Conservation (phyloP, 2,888 invertebrate genomes). For the Diplolepis rosae region DNA sequence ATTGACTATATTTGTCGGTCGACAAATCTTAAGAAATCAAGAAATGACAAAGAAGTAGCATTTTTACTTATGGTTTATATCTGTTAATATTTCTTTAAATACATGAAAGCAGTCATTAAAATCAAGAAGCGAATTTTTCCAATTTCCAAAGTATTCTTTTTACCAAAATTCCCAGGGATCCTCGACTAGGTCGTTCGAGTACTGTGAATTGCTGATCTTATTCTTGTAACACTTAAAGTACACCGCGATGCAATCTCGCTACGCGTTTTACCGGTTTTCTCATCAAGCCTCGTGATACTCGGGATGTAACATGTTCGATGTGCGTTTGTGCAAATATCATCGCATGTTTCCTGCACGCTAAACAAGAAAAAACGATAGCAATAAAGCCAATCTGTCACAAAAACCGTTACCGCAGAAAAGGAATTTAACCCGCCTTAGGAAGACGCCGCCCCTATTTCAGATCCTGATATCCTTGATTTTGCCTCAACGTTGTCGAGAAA, state of each 20-base stretch:
- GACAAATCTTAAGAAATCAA: slow-evolving; percentile 9
- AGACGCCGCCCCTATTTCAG: slow-evolving; percentile 20
- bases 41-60: not conserved
- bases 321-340: slow-evolving; percentile 7
- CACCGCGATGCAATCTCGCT: slow-evolving; percentile 10
- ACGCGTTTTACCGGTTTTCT: slow-evolving; percentile 35
- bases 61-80: too few species aligned
- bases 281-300: slow-evolving; percentile 21
- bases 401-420: slow-evolving; percentile 38
- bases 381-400: slow-evolving; percentile 27
- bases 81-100: too few species aligned
- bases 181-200: not conserved
- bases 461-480: too few species aligned
- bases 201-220: not conserved
- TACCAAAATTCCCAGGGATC: not conserved
- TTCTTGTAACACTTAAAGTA: not conserved
- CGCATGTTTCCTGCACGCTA: slow-evolving; percentile 2
- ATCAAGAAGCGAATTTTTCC: not conserved
- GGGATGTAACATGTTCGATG: slow-evolving; percentile 19
- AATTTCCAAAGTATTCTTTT: too few species aligned
- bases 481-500: too few species aligned
- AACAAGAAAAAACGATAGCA: not conserved
- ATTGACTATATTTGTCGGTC: slow-evolving; percentile 7
- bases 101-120: too few species aligned
- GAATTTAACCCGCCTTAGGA: slow-evolving; percentile 21